These are phyloP conservation scores for Tetragonula clypearis DNA, from an alignment of 1,140 invertebrate genomes.

Conservation along the genomic window DNA sequence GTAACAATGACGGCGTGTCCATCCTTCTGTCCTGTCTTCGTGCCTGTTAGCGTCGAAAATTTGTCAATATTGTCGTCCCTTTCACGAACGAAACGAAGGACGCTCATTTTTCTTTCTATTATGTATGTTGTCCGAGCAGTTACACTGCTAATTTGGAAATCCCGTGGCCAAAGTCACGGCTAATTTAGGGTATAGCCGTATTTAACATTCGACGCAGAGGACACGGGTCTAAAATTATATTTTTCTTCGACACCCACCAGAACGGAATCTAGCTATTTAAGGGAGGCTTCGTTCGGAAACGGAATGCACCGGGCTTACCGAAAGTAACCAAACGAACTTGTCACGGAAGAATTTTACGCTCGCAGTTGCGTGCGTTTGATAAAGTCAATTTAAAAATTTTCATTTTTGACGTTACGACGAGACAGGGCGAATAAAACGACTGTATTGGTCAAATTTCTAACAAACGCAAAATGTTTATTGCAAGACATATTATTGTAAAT, in stretches of 20 bases:
- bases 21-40: background rate
- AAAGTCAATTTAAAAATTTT: too few species aligned
- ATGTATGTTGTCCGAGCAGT: background rate
- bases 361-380: too few species aligned
- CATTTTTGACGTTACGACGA: too few species aligned
- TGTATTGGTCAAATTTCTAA: too few species aligned
- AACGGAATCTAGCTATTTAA: conserved; percentile 23
- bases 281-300: background rate
- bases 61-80: conserved; percentile 33
- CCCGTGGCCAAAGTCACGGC: background rate
- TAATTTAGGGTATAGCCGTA: conserved; percentile 42
- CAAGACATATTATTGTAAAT: too few species aligned
- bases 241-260: background rate
- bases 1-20: conserved; percentile 15
- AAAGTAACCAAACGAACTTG: too few species aligned
- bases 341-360: too few species aligned
- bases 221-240: conserved; percentile 32
- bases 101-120: background rate
- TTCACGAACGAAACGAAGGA: background rate
- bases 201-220: background rate
- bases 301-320: background rate
- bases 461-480: too few species aligned
- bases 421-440: too few species aligned
- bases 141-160: conserved; percentile 40
- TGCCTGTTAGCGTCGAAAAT: conserved; percentile 11